Base-by-base conservation (phyloP, 2,888 invertebrate species). In the Drosophila testacea region DNA sequence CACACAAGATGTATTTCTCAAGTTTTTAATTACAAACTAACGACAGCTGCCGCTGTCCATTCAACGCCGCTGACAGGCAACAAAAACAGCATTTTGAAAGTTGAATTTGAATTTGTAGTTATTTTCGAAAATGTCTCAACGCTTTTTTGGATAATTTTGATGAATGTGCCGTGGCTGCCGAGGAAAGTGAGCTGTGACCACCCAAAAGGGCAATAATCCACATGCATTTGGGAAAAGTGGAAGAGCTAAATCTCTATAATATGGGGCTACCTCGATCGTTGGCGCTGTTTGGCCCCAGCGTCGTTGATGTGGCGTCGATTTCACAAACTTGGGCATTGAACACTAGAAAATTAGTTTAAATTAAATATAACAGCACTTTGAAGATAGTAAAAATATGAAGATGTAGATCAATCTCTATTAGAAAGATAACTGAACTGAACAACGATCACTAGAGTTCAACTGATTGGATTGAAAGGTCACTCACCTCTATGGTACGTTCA, bases 401-500 rank as follows among this genome's bases (percentile, higher is more conserved):
- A 10, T 42, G 16, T 16, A 16, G 16, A 16, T 9, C 9, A 1
- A 38, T 5, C 1, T n/a, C n/a, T 5, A 6, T 6, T 6, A 3
- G 39, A 6, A 11, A 0, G 4, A 11, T 27, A 6, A n/a, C 27
- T 27, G 22, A n/a, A 16, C 41, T 41, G 41, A 9, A 11, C 1
- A n/a, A 28, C 27, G 44, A 27, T 27, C 27, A 44, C 4, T 22
- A 11, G 32, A 30, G 30, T 30, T 30, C 5, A 30, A 5, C 30
- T 30, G 30, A 5, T 5, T 30, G 30, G 30, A 22, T 4, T 30
- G 3, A 39, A 16, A 72, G 83, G 61, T 72, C 75, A 92, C 93
- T 93, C 93, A 96, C 96, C 93, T 95, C 94, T 77, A 96, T 95
- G 57, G 96, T 96, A 91, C 95, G 95, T 92, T 97, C 96, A 91